Evolutionary conservation across 2,888 invertebrate species (phyloP), one percentile per base, ranked within the genome.

Genomic region (Philereme transversata): DNA sequence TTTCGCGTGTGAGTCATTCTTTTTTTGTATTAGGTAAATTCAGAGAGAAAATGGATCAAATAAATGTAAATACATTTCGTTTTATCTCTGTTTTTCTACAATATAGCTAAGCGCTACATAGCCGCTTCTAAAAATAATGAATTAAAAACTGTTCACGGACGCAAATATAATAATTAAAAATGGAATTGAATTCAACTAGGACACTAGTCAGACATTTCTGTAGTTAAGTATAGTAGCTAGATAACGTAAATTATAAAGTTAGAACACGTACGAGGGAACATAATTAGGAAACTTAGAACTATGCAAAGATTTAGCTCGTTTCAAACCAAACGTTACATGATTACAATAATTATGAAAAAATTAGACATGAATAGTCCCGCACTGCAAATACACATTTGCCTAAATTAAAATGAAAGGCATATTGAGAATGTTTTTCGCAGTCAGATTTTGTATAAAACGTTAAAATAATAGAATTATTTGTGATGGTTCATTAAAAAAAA

Each of bases 251-350:
- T 60, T 7, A 57, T 46, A 40, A 41, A 43, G 22, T 48, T 60
- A 61, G 56, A 36, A 51, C 57, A 64, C 43, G 51, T 59, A 65
- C 46, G 65, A 64, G 68, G 65, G 69, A 68, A 65, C 68, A 68
- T 55, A 64, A 57, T 61, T 62, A 64, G 57, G 38, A 40, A 57
- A 56, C 44, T 36, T 65, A 68, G 57, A 49, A 38, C 22, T 22
- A 22, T 44, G 46, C 51, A 59, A 51, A 55, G 36, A 59, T 52
- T 55, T 61, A 64, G 62, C 61, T 64, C 57, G 57, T 60, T 46
- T 52, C 11, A 48, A 38, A 36, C n/a, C 4, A 40, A 40, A 7
- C 8, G 8, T 40, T 40, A 40, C 40, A 40, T 40, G 8, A 5
- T 40, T 5, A 40, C 6, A 40, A 40, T 40, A 40, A 40, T 40